These are phyloP conservation scores for Hypena proboscidalis DNA, from an alignment of 2,888 invertebrate genomes.

Conservation along the genomic window DNA sequence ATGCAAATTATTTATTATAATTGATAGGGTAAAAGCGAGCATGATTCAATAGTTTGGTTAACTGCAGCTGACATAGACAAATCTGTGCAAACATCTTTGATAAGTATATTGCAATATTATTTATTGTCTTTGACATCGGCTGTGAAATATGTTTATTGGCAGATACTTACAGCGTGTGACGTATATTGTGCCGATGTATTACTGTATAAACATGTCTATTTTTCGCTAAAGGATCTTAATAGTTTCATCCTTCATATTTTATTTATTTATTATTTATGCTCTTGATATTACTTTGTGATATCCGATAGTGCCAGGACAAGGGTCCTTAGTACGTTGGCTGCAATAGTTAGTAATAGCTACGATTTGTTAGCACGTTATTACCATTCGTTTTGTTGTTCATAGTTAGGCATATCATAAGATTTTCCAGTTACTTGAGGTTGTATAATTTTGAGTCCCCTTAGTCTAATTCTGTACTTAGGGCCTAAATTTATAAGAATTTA, in stretches of 20 bases:
- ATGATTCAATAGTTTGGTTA: slow-evolving; percentile 40
- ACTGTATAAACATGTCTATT: slow-evolving; percentile 27
- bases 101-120: slow-evolving; percentile 23
- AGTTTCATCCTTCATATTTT: slow-evolving; percentile 28
- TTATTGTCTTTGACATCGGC: slow-evolving; percentile 47
- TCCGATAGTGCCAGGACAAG: slow-evolving; percentile 49
- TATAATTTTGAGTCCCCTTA: slow-evolving; percentile 57
- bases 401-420: slow-evolving; percentile 54
- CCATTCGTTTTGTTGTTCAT: slow-evolving; percentile 58
- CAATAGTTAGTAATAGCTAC: slow-evolving; percentile 44
- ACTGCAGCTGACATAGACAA: slow-evolving; percentile 40
- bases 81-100: slow-evolving; percentile 32
- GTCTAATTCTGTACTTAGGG: slow-evolving; percentile 74
- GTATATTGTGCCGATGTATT: slow-evolving; percentile 38
- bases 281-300: slow-evolving; percentile 59
- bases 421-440: slow-evolving; percentile 55
- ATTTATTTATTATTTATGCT: slow-evolving; percentile 43
- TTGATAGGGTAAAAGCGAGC: slow-evolving; percentile 61
- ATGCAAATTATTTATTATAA: slow-evolving; percentile 65
- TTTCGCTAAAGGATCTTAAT: slow-evolving; percentile 42
- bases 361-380: slow-evolving; percentile 47
- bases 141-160: slow-evolving; percentile 53
- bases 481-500: slow-evolving; percentile 65
- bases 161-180: slow-evolving; percentile 31
- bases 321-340: slow-evolving; percentile 46